Evolutionary conservation across 2,113 vertebrate species (phyloP).

Genomic region (Cheirogaleus medius): DNA sequence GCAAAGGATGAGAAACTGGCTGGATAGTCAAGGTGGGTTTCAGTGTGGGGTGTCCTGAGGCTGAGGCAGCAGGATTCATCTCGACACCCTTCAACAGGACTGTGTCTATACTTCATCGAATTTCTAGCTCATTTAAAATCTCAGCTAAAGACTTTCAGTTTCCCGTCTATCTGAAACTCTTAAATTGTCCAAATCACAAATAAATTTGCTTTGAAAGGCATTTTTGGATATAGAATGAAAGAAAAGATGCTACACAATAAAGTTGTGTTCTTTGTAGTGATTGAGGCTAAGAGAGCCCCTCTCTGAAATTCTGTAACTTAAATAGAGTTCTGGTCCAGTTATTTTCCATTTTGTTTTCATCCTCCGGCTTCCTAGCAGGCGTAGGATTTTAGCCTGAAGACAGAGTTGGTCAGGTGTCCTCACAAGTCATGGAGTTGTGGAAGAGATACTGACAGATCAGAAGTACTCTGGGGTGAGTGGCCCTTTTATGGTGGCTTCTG

Average conservation of each 20-base stretch:
- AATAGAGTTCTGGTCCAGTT: neutral
- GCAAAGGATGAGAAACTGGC: neutral
- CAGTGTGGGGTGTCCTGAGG: neutral
- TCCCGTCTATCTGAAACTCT: constrained; percentile 5
- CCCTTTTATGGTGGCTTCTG: neutral
- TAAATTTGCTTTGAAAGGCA: constrained; percentile 35
- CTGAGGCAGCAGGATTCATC: neutral
- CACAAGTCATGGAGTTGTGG: neutral
- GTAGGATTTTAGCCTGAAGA: constrained; percentile 45
- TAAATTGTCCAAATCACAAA: constrained; percentile 30
- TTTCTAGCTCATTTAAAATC: constrained; percentile 11
- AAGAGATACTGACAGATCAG: neutral
- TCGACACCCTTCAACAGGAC: neutral
- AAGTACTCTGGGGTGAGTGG: neutral
- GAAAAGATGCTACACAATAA: constrained; percentile 20
- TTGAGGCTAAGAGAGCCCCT: neutral
- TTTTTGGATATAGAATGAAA: neutral
- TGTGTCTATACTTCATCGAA: neutral
- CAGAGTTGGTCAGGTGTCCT: neutral
- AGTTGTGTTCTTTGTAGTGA: constrained; percentile 18
- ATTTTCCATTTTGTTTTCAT: constrained; percentile 56
- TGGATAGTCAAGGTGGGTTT: neutral
- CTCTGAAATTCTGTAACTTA: constrained; percentile 48
- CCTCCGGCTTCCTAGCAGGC: neutral
- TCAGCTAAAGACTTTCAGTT: neutral